These are phyloP conservation scores for Villa cingulata DNA, from an alignment of 2,888 invertebrate species.

Conservation along the genomic window DNA sequence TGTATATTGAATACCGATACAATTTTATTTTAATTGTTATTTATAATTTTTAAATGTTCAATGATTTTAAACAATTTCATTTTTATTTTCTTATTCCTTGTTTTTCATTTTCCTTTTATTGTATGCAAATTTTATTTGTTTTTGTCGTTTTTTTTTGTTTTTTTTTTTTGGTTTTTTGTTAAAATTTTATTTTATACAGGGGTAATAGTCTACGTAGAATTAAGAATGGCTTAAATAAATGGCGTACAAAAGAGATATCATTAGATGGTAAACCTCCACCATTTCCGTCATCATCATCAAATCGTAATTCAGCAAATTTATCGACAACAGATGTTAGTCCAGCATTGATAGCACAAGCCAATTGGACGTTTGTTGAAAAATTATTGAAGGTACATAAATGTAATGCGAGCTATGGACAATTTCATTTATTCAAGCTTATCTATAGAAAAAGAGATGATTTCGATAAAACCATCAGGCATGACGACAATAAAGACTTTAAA, in stretches of 20 bases:
- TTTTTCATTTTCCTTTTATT: no score
- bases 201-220: conserved; percentile 46
- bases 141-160: not conserved
- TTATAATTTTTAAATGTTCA: no score
- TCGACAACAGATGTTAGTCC: conserved; percentile 47
- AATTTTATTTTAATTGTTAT: no score
- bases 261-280: conserved; percentile 36
- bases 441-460: no score
- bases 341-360: conserved; percentile 86
- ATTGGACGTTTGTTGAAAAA: conserved; percentile 96
- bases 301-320: conserved; percentile 32
- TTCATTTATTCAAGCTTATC: conserved; percentile 3
- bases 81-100: no score
- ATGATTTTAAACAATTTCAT: no score
- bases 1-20: no score
- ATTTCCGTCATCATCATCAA: conserved; percentile 21
- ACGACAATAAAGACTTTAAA: no score
- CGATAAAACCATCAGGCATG: no score
- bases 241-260: conserved; percentile 49
- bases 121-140: no score
- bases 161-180: not conserved
- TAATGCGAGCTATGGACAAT: no score
- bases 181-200: conserved; percentile 20
- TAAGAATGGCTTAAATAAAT: conserved; percentile 44
- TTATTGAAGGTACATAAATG: conserved; percentile 62